phyloP scores from a whole-genome alignment of 1,140 invertebrate genomes.

The Brachionus paranguensis region DNA sequence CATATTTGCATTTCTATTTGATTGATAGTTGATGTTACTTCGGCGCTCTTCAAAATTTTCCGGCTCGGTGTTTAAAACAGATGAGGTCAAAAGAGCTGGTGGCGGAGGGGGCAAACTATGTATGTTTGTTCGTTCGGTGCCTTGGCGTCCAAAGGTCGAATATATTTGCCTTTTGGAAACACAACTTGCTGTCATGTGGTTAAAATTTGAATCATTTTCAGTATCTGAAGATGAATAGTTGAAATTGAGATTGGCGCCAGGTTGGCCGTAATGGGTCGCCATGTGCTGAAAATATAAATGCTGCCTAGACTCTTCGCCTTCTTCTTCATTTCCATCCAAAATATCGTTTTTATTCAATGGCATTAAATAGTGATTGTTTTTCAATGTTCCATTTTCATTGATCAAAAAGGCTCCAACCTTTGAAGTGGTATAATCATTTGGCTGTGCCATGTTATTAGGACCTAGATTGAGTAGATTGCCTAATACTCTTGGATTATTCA shows the following conservation, averaged over 20 bases:
- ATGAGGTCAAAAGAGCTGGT: conserved; percentile 8
- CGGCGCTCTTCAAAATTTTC: background rate
- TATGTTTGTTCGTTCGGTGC: background rate
- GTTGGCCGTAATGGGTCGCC: background rate
- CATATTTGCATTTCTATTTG: conserved; percentile 17
- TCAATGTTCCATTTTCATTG: conserved; percentile 12
- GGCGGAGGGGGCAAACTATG: background rate
- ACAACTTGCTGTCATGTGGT: background rate
- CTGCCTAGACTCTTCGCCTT: background rate
- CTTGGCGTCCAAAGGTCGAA: conserved; percentile 20
- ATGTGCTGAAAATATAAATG: conserved; percentile 29
- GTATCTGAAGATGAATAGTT: conserved; percentile 36
- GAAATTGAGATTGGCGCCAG: background rate
- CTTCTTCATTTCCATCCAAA: background rate
- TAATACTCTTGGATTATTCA: conserved; percentile 6
- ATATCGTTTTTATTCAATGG: background rate
- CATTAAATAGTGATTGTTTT: conserved; percentile 39
- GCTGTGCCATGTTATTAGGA: conserved; percentile 29
- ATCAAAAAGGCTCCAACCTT: background rate
- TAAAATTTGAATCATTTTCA: conserved; percentile 1
- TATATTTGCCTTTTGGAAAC: conserved; percentile 9
- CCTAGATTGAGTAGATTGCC: conserved; percentile 11
- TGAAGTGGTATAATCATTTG: conserved; percentile 25
- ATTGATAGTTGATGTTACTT: background rate
- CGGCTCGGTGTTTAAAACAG: background rate